Evolutionary conservation across 2,113 vertebrate genomes (phyloP), one percentile per base, ranked within the genome.

Genomic region (Bettongia penicillata): DNA sequence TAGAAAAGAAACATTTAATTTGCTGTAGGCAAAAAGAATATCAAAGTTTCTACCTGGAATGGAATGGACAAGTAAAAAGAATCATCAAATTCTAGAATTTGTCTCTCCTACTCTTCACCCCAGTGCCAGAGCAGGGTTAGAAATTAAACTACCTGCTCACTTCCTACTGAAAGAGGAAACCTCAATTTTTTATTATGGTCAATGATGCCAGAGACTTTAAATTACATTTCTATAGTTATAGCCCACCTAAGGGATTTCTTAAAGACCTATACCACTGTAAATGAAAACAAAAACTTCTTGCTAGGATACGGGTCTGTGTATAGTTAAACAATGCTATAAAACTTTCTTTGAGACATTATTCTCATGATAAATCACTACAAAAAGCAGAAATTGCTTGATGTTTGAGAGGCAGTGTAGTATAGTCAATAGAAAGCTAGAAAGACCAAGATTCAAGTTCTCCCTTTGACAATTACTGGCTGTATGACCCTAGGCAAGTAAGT

Each of bases 1-100:
- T 93, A 16, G 77, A 96, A 98, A 97, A 97, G 94, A 97, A 94
- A 53, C 25, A 93, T 57, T 97, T 84, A 84, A 84, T 84, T 84
- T 84, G n/a, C 68, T 95, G 89, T 0, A 96, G 53, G 93, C 22
- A 93, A 89, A 84, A 93, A 52, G 23, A 97, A 77, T 93, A 61
- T 2, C 50, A 95, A 91, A 92, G 24, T 95, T 52, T 94, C 22
- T 94, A 28, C 96, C 50, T 92, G 25, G 3, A 53, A 93, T 50
- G 94, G 24, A n/a, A 93, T 48, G n/a, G 10, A n/a, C n/a, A 95
- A 96, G 89, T 3, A 31, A 55, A 95, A 84, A 95, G 5, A 77
- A 84, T 8, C 68, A 43, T 84, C n/a, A 43, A 43, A 43, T 43
- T 84, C 19, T 84, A 84, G 68, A 84, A 84, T 84, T 23, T 43